A percentile compares a stretch with the other conserved stretches of the same genome.
Conservation (phyloP, 2,113 vertebrate species). For the Dasyprocta punctata region DNA sequence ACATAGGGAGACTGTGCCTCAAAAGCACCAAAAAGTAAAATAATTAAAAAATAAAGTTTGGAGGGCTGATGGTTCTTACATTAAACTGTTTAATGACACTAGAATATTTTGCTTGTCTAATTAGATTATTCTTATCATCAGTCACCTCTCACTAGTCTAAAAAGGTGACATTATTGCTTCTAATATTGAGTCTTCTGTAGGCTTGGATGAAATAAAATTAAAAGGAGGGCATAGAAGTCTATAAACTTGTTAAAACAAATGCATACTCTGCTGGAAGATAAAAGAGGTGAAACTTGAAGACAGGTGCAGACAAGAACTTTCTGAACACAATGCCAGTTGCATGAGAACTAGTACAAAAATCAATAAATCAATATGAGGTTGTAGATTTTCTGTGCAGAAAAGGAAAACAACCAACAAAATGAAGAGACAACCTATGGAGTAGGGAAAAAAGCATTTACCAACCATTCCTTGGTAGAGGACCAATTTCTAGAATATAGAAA, state of each 20-base stretch:
- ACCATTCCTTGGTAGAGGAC: neutral
- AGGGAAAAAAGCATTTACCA: neutral
- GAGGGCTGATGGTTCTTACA: neutral
- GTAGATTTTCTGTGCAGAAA: neutral
- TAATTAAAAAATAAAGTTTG: neutral
- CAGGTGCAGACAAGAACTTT: neutral
- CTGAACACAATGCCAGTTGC: neutral
- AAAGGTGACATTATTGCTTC: neutral
- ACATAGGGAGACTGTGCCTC: neutral
- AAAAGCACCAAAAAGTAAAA: neutral
- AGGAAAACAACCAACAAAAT: neutral
- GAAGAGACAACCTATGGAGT: neutral
- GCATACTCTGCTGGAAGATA: neutral
- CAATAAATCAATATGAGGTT: neutral
- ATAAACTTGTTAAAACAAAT: neutral
- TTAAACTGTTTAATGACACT: neutral
- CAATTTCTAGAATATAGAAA: neutral
- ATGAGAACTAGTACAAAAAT: neutral
- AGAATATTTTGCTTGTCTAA: neutral
- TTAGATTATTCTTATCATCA: neutral
- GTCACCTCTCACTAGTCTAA: neutral
- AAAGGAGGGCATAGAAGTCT: neutral
- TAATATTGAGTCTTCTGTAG: neutral
- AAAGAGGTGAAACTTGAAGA: neutral
- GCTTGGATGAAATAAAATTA: neutral